Percentiles rank a stretch among this genome's conserved stretches.
These are phyloP conservation scores for Schizothorax lantsangensis DNA, from an alignment of 2,797 vertebrate genomes.

Conservation along the genomic window DNA sequence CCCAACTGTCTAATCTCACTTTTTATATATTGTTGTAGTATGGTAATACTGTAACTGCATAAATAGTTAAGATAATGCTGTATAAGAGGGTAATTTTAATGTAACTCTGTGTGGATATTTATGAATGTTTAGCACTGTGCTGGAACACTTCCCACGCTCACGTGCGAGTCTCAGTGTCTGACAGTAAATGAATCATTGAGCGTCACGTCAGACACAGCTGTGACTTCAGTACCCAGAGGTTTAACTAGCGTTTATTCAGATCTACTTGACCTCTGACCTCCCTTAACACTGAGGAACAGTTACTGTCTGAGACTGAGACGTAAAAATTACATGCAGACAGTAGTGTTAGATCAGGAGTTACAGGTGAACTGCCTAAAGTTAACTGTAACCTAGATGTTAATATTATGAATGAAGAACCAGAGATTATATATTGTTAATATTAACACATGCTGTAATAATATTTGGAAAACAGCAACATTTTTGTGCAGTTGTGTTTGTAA, in stretches of 20 bases:
- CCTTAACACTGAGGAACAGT: not conserved
- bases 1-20: not conserved
- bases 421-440: not conserved
- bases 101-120: not conserved
- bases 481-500: not conserved
- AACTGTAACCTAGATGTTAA: not conserved
- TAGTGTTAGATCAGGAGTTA: no score
- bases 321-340: not conserved
- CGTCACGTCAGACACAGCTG: not conserved
- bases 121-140: not conserved
- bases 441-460: not conserved
- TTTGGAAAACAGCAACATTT: not conserved
- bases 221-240: conserved; percentile 23
- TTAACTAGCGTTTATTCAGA: not conserved
- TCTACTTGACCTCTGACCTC: not conserved
- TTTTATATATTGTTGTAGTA: not conserved
- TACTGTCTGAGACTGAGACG: not conserved
- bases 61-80: not conserved
- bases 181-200: conserved; percentile 7
- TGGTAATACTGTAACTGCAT: not conserved
- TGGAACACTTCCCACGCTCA: not conserved
- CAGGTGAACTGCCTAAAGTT: not conserved
- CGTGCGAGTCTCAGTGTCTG: conserved; percentile 7
- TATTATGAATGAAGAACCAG: not conserved
- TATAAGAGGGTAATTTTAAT: not conserved